Evolutionary conservation across 2,888 invertebrate species (phyloP).

Genomic region (Papilio elwesi): DNA sequence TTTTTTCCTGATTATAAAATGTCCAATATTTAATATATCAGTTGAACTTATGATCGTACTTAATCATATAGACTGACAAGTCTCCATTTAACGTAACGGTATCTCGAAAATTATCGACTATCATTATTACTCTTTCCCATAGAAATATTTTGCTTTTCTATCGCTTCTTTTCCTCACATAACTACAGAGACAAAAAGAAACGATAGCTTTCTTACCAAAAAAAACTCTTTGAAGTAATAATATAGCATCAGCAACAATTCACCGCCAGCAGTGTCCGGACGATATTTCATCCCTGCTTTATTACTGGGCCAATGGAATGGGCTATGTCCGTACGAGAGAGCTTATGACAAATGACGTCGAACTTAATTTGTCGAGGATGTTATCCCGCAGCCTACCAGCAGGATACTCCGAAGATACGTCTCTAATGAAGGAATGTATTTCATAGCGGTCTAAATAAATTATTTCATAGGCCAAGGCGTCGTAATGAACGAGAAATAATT

Average conservation of each 20-base stretch:
- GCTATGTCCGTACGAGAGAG: conserved; percentile 41
- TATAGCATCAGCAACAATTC: conserved; percentile 39
- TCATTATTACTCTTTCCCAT: too few relatives aligned
- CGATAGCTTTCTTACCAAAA: conserved; percentile 22
- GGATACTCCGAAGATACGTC: conserved; percentile 57
- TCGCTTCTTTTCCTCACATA: neutral
- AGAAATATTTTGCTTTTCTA: neutral
- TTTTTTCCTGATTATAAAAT: too few relatives aligned
- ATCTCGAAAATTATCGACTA: too few relatives aligned
- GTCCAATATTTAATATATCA: too few relatives aligned
- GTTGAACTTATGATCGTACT: too few relatives aligned
- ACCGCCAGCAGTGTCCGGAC: conserved; percentile 48
- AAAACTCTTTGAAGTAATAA: conserved; percentile 36
- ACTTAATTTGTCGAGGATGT: conserved; percentile 73
- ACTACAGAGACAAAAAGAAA: neutral
- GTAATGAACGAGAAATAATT: conserved; percentile 44
- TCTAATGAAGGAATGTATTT: conserved; percentile 61
- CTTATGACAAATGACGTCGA: conserved; percentile 70
- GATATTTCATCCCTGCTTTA: conserved; percentile 63
- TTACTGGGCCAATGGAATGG: conserved; percentile 56
- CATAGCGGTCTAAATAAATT: conserved; percentile 53
- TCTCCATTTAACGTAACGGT: too few relatives aligned
- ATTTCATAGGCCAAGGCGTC: conserved; percentile 44
- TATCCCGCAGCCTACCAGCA: conserved; percentile 64
- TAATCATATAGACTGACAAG: too few relatives aligned